These are phyloP conservation scores for Herpailurus yagouaroundi DNA, from an alignment of 2,113 vertebrate genomes.

Conservation along the genomic window DNA sequence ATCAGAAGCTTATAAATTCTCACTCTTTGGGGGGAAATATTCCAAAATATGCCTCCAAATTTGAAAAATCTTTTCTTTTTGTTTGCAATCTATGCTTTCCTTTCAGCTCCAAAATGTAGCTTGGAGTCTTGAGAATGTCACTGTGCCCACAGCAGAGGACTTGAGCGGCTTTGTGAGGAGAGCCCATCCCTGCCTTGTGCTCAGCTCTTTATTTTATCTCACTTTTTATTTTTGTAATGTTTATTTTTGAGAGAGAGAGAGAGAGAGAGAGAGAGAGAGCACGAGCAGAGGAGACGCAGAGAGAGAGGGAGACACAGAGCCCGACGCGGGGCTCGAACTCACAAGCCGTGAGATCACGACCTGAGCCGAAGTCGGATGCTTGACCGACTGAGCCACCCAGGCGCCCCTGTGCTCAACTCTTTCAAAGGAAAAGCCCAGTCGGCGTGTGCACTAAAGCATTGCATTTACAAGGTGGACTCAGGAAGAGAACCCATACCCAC, in stretches of 20 bases:
- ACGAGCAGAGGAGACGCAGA: too few relatives aligned
- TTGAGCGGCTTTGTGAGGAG: background rate
- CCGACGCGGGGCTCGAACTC: too few relatives aligned
- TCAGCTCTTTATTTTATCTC: background rate
- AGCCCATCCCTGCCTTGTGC: rapidly evolving
- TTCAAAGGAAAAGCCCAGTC: background rate
- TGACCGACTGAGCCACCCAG: too few relatives aligned
- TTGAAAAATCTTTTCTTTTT: background rate
- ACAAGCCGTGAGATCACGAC: too few relatives aligned
- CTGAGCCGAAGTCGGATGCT: too few relatives aligned
- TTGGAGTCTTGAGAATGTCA: background rate
- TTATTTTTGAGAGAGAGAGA: too few relatives aligned
- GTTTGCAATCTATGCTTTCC: background rate
- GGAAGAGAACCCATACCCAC: too few relatives aligned
- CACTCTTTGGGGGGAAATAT: background rate
- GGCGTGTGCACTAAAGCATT: background rate
- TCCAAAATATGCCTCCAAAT: background rate
- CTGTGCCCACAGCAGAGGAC: rapidly evolving
- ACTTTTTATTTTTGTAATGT: too few relatives aligned
- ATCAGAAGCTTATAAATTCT: background rate
- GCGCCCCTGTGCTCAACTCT: too few relatives aligned
- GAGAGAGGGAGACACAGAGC: too few relatives aligned
- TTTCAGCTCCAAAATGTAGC: background rate
- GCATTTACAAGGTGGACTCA: background rate
- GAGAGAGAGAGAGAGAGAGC: too few relatives aligned